Evolutionary conservation across 2,113 vertebrate species (phyloP).

Genomic region (Bufo gargarizans): DNA sequence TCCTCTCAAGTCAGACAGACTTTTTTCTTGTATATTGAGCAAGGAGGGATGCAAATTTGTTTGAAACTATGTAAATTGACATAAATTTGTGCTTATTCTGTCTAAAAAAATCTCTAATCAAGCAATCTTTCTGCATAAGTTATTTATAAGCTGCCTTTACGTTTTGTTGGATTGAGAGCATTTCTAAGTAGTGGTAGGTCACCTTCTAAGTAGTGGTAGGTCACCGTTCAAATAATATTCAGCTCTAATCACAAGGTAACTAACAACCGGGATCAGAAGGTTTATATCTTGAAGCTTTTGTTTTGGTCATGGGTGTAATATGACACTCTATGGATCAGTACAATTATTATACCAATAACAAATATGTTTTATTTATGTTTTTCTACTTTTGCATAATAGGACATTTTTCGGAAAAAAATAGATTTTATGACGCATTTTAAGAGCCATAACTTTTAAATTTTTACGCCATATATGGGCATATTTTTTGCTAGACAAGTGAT

Average conservation of each 20-base stretch:
- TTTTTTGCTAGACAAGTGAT: too few species aligned
- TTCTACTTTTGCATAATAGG: too few species aligned
- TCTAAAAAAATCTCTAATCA: constrained; percentile 26
- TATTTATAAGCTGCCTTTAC: not conserved
- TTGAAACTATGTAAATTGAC: constrained; percentile 15
- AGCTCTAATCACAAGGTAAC: not conserved
- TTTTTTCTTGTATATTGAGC: constrained; percentile 1
- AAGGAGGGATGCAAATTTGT: constrained; percentile 33
- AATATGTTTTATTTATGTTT: too few species aligned
- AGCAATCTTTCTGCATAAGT: constrained; percentile 27
- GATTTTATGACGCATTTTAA: too few species aligned
- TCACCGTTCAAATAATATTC: not conserved
- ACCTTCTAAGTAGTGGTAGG: too few species aligned
- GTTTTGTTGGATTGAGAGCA: not conserved
- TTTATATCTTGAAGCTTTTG: not conserved
- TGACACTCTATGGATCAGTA: too few species aligned
- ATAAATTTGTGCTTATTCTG: constrained; percentile 43
- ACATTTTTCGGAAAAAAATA: too few species aligned
- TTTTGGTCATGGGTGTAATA: too few species aligned
- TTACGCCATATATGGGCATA: too few species aligned
- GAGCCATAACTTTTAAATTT: too few species aligned
- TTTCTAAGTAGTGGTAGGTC: not conserved
- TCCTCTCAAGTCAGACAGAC: not conserved
- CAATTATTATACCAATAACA: too few species aligned
- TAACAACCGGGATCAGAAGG: not conserved